These are phyloP conservation scores for Agrilus biguttatus DNA, from an alignment of 2,888 invertebrate genomes.

Conservation along the genomic window DNA sequence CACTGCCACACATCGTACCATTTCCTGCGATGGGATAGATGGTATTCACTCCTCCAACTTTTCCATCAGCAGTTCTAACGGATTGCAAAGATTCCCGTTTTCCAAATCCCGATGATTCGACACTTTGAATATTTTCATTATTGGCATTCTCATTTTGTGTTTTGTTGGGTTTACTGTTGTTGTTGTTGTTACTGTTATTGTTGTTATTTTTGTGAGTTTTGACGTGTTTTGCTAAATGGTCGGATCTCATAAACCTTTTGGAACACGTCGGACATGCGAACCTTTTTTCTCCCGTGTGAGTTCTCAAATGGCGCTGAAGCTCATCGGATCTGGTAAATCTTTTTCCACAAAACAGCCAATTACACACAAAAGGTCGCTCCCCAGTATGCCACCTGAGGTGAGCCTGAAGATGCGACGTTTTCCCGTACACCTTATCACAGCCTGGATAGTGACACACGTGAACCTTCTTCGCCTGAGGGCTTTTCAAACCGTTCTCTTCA, in stretches of 20 bases:
- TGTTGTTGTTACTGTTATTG: constrained; percentile 27
- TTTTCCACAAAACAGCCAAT: constrained; percentile 81
- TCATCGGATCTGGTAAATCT: constrained; percentile 87
- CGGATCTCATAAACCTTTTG: constrained; percentile 84
- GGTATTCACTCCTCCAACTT: too few species aligned
- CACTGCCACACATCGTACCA: too few species aligned
- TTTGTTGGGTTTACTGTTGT: constrained; percentile 22
- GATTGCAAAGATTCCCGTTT: neutral
- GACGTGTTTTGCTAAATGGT: constrained; percentile 85
- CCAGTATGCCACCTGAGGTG: constrained; percentile 74
- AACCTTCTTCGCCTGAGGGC: constrained; percentile 66
- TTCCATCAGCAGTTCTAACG: neutral
- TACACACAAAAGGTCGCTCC: constrained; percentile 80
- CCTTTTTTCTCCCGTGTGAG: constrained; percentile 81
- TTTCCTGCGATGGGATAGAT: too few species aligned
- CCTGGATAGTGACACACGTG: constrained; percentile 80
- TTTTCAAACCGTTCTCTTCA: constrained; percentile 64
- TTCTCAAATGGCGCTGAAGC: constrained; percentile 73
- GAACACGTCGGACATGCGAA: constrained; percentile 77
- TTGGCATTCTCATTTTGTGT: constrained; percentile 24
- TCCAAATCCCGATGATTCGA: neutral
- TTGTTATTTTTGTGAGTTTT: constrained; percentile 68
- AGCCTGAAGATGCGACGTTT: constrained; percentile 69
- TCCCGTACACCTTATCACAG: constrained; percentile 80
- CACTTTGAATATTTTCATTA: neutral